Conservation (phyloP, 2,113 vertebrate species). For the Uria aalge region DNA sequence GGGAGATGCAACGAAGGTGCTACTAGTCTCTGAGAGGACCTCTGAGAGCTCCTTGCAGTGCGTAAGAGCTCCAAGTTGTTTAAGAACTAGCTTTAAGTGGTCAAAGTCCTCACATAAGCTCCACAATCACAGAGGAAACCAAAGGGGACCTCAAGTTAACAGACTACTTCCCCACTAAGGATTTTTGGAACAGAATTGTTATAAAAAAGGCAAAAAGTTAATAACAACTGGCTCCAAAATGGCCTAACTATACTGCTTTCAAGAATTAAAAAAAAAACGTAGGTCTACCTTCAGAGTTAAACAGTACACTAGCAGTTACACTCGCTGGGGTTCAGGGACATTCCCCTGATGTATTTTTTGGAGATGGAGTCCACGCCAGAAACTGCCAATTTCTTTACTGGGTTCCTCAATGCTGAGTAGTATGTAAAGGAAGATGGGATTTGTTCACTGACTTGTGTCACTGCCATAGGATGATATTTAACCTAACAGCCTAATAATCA, state of each 20-base stretch:
- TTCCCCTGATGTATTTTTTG: rapidly evolving
- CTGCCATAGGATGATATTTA: background rate
- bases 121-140: background rate
- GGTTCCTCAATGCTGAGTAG: background rate
- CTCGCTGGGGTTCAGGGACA: background rate
- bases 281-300: background rate
- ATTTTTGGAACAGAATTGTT: background rate
- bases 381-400: background rate
- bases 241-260: background rate
- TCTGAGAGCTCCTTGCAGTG: background rate
- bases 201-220: background rate
- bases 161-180: background rate
- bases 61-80: background rate
- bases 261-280: background rate
- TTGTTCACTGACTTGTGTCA: background rate
- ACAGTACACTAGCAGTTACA: background rate
- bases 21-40: background rate
- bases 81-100: background rate
- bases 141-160: background rate
- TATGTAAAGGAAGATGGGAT: background rate
- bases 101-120: background rate
- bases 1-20: background rate
- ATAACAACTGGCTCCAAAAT: background rate
- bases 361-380: background rate
- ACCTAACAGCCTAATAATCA: background rate